Evolutionary conservation across 1,140 invertebrate genomes (phyloP), one percentile per base, ranked within the genome.

Genomic region (Pseudomyrmex flavicornis): DNA sequence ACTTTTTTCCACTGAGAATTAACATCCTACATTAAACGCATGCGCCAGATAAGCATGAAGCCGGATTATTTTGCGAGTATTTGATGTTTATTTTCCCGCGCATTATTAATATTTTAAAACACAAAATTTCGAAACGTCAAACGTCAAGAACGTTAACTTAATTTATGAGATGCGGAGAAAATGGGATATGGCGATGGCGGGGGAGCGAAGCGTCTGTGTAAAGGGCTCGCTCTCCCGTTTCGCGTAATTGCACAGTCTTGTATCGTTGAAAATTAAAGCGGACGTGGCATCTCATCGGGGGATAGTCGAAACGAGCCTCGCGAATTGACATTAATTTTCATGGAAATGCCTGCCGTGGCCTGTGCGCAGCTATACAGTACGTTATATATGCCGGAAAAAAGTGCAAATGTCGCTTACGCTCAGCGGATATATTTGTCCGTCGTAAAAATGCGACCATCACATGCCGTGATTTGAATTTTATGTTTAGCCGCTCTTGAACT

Each of bases 251-350:
- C 20, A 22, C 62, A 35, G 48, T 70, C 44, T 59, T 48, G 54
- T 12, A 59, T 20, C 63, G 75, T 59, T 44, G 76, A 17, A 46
- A 80, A 80, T 72, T 70, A 80, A 48, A 80, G n/a, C 7, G 46
- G 59, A 80, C n/a, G 12, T 15, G 58, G n/a, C 20, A 12, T n/a
- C 46, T 15, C 61, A 26, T 44, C 9, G 56, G 13, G 48, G 22
- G 48, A 72, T 54, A 22, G n/a, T 35, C 48, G 26, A 58, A 69
- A 85, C 62, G 69, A 82, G 50, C 44, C 17, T 50, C 20, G 72
- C 73, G 82, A 83, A 85, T 83, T 83, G 63, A 73, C 84, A 87
- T 90, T 89, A 90, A 90, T 90, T 90, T 90, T 90, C 87, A 91
- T 87, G 91, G 69, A 77, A 85, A 87, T 90, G 85, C 68, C 58